Evolutionary conservation across 2,113 vertebrate genomes (phyloP).

Genomic region (Uria lomvia): DNA sequence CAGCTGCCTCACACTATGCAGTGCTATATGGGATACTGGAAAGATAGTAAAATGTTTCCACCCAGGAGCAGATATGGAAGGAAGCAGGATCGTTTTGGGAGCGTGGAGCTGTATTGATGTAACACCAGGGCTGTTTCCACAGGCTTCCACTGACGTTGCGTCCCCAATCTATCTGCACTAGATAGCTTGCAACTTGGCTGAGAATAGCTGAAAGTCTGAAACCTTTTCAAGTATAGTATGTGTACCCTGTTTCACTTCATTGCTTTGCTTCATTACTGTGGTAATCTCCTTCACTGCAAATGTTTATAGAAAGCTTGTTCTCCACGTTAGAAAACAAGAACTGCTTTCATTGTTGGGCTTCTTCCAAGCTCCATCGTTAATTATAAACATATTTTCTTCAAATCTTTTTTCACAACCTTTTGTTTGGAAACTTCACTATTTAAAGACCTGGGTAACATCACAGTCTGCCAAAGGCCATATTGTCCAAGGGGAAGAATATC

Average conservation of each 20-base stretch:
- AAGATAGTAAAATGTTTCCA: background rate
- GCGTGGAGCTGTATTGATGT: background rate
- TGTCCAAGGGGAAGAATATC: background rate
- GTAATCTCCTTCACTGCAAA: constrained; percentile 9
- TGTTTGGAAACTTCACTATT: constrained; percentile 15
- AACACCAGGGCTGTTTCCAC: background rate
- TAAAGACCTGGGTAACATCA: constrained; percentile 24
- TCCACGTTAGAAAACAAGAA: constrained; percentile 52
- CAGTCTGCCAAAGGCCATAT: background rate
- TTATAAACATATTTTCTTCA: constrained; percentile 43
- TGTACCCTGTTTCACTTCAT: constrained; percentile 34
- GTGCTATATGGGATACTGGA: background rate
- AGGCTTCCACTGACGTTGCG: background rate
- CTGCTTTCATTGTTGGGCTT: constrained; percentile 33
- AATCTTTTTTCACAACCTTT: constrained; percentile 44
- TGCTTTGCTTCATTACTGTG: constrained; percentile 13
- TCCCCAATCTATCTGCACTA: background rate
- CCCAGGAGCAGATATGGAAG: background rate
- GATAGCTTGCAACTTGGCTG: background rate
- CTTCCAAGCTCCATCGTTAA: constrained; percentile 16
- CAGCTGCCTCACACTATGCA: background rate
- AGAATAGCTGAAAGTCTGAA: constrained; percentile 18
- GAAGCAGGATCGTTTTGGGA: background rate
- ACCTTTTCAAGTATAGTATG: background rate
- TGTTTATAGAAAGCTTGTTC: constrained; percentile 43